A percentile compares a stretch with the other conserved stretches of the same genome.
These are phyloP conservation scores for Amphiura filiformis DNA, from an alignment of 35 echinoderm and acorn worm species.

Conservation along the genomic window DNA sequence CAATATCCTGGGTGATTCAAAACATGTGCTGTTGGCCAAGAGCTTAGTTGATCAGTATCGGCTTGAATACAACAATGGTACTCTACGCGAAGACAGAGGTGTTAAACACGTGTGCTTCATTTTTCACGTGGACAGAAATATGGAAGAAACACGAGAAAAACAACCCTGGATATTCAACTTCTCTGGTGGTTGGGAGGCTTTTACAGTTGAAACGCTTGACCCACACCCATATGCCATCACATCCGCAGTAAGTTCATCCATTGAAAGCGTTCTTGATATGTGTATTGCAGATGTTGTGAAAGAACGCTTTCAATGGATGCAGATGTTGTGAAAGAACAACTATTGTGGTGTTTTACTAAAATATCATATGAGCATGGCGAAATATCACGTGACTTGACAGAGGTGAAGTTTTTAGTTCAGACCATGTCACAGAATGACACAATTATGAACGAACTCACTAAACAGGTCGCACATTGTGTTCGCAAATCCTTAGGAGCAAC, in stretches of 20 bases:
- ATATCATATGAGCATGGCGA: too few species aligned
- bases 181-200: slow-evolving; percentile 8
- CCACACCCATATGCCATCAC: not conserved
- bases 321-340: slow-evolving; percentile 34
- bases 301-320: not conserved
- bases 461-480: too few species aligned
- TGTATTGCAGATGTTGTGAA: not conserved
- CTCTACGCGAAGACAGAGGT: not conserved
- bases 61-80: not conserved
- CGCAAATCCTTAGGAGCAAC: too few species aligned
- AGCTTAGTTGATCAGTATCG: slow-evolving; percentile 1
- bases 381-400: too few species aligned
- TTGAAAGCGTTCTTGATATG: not conserved
- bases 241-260: too few species aligned
- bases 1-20: slow-evolving; percentile 11
- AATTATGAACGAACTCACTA: too few species aligned
- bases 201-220: slow-evolving; percentile 27
- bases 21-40: slow-evolving; percentile 32
- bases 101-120: not conserved
- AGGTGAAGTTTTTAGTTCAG: too few species aligned
- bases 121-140: not conserved
- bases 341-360: slow-evolving; percentile 32
- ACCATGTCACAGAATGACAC: too few species aligned
- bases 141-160: not conserved
- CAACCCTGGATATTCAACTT: slow-evolving; percentile 32